Percentiles rank a stretch among this genome's conserved stretches.
phyloP scores from a whole-genome alignment of 2,797 vertebrate genomes.

The Discoglossus pictus region DNA sequence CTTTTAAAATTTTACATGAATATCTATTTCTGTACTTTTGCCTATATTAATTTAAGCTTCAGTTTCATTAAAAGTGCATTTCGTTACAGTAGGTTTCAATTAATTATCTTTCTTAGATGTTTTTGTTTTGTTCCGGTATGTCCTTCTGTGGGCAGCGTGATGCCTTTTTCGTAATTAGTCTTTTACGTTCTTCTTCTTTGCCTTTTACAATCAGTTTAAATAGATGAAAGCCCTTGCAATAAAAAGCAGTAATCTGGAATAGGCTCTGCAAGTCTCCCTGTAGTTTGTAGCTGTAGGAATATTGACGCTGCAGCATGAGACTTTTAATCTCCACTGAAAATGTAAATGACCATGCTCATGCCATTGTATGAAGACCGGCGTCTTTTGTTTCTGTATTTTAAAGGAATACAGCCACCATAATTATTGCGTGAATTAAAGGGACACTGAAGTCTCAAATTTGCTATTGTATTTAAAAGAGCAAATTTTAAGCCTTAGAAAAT shows the following conservation, averaged over 20 bases:
- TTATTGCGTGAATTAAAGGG: no score
- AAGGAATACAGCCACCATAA: no score
- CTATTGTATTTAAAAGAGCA: no score
- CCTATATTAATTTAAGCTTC: no score
- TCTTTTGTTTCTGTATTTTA: neutral
- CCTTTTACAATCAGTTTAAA: slow-evolving; percentile 44
- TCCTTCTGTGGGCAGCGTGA: slow-evolving; percentile 32
- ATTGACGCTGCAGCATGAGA: slow-evolving; percentile 44
- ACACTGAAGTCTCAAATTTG: no score
- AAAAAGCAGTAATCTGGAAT: slow-evolving; percentile 48
- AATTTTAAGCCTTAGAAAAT: no score
- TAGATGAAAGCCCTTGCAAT: slow-evolving; percentile 43
- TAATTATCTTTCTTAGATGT: slow-evolving; percentile 14
- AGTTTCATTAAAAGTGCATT: no score
- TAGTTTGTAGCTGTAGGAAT: slow-evolving; percentile 41
- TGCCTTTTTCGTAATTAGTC: slow-evolving; percentile 39
- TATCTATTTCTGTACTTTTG: no score
- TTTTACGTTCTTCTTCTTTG: slow-evolving; percentile 43
- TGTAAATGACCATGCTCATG: slow-evolving; percentile 12
- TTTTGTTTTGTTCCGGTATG: no score
- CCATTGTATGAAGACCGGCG: neutral
- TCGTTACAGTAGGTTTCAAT: slow-evolving; percentile 23
- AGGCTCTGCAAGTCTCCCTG: slow-evolving; percentile 39
- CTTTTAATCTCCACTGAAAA: slow-evolving; percentile 31
- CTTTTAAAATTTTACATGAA: no score